Percentiles rank a stretch among this genome's conserved stretches.
phyloP scores from a whole-genome alignment of 2,888 invertebrate species.

The Eupithecia abbreviata region DNA sequence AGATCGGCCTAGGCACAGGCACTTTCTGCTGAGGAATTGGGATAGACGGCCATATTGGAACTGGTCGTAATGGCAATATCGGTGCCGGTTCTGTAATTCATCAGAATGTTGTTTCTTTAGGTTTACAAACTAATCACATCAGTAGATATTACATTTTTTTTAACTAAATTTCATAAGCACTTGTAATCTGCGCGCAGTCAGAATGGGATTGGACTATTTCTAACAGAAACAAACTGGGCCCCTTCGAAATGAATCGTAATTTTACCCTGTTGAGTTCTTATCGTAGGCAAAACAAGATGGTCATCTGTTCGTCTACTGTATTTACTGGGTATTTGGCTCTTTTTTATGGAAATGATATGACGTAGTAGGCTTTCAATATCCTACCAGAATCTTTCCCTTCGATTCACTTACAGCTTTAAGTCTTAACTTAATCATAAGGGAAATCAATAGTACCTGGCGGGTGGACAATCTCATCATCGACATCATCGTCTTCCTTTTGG shows the following conservation, averaged over 20 bases:
- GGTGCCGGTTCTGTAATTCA: slow-evolving; percentile 7
- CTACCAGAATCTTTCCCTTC: neutral
- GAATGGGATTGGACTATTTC: too few relatives aligned
- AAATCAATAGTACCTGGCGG: neutral
- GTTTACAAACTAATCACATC: too few relatives aligned
- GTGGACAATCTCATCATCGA: neutral
- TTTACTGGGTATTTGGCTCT: too few relatives aligned
- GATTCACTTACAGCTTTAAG: neutral
- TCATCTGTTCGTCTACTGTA: too few relatives aligned
- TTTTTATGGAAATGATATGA: too few relatives aligned
- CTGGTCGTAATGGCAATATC: neutral
- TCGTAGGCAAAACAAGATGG: too few relatives aligned
- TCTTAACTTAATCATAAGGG: neutral
- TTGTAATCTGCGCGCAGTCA: too few relatives aligned
- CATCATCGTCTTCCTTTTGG: neutral
- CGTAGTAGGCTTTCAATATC: neutral
- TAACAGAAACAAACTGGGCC: too few relatives aligned
- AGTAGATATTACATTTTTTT: too few relatives aligned
- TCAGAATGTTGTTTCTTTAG: neutral
- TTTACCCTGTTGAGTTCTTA: too few relatives aligned
- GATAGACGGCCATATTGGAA: slow-evolving; percentile 5
- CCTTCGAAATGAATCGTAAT: too few relatives aligned
- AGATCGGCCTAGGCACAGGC: slow-evolving; percentile 9
- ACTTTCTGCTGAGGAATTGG: neutral
- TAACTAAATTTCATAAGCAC: too few relatives aligned